These are phyloP conservation scores for Dryoscopus gambensis DNA, from an alignment of 2,113 vertebrate species.

Conservation along the genomic window DNA sequence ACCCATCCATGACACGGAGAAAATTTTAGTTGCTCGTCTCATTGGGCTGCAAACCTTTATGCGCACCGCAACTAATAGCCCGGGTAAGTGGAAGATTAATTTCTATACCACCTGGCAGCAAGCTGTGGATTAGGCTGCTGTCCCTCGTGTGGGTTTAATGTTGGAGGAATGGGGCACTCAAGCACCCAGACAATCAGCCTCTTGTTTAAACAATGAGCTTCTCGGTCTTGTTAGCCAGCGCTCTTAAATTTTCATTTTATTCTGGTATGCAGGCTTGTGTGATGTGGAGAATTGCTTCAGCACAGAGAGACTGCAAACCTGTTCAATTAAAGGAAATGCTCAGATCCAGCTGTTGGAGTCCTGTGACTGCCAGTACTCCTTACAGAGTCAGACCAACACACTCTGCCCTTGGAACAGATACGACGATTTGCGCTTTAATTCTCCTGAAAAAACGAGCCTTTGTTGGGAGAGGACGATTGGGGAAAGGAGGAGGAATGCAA, in stretches of 20 bases:
- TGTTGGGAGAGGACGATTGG: not conserved
- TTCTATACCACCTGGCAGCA: conserved; percentile 77
- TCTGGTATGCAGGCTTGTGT: conserved; percentile 58
- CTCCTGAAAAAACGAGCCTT: conserved; percentile 32
- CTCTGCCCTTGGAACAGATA: conserved; percentile 47
- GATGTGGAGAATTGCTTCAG: conserved; percentile 64
- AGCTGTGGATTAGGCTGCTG: conserved; percentile 65
- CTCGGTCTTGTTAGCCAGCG: conserved; percentile 68
- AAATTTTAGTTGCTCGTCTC: conserved; percentile 51
- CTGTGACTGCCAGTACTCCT: conserved; percentile 48
- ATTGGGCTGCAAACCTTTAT: conserved; percentile 65
- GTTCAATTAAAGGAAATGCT: conserved; percentile 71
- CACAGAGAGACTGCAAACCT: conserved; percentile 56
- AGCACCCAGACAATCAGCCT: conserved; percentile 70
- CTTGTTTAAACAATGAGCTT: conserved; percentile 66
- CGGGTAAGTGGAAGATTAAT: conserved; percentile 77
- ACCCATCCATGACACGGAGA: conserved; percentile 12
- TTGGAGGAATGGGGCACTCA: conserved; percentile 62
- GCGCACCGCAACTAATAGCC: conserved; percentile 63
- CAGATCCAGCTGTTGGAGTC: conserved; percentile 68
- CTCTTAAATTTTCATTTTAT: conserved; percentile 64
- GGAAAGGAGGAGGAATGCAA: conserved; percentile 33
- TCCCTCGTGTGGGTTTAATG: conserved; percentile 63
- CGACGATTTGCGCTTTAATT: not conserved
- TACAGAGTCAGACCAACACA: not conserved